Base-by-base conservation (phyloP, 2,113 vertebrate genomes). In the Xyliphius kryptos region DNA sequence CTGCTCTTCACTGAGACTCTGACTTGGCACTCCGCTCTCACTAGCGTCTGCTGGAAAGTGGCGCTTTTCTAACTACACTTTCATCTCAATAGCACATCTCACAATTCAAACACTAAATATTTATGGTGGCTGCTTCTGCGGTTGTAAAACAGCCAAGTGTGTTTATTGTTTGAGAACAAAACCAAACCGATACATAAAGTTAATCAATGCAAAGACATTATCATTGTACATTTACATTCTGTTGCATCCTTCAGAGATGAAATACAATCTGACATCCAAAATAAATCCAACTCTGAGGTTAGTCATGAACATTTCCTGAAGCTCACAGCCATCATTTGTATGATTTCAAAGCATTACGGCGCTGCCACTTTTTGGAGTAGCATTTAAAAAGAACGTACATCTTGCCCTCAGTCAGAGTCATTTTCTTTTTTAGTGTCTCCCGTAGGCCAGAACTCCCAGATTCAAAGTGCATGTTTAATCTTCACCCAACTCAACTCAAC, bases 1-100 rank as follows among this genome's bases (percentile, higher is more conserved):
- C 38, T 16, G 13, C 53, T 40, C 44, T 49, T 56, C 17, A 43
- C 51, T 15, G 62, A 64, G 15, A 56, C 62, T 11, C 62, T n/a
- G 52, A 20, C 56, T 59, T 59, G 56, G 56, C 41, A 47, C 20
- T 46, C 9, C 1, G 19, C n/a, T 8, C 19, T 41, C 38, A n/a
- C 13, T 9, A 38, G 40, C 21, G 56, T 58, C 40, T 26, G 21
- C 16, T 62, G 19, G 48, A 51, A 41, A 37, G 9, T 15, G 8
- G 13, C 46, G 19, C 52, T n/a, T 37, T 38, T 20, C 59, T 51
- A 40, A 41, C 47, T 38, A 49, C 12, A 20, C n/a, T 62, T 21
- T 52, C 6, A 38, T 17, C 36, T 52, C 40, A 21, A 51, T 41
- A 21, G 19, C 37, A 53, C 10, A 22, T 17, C 3, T 14, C 22